Conservation (phyloP, 2,113 vertebrate species). For the Bungarus multicinctus region DNA sequence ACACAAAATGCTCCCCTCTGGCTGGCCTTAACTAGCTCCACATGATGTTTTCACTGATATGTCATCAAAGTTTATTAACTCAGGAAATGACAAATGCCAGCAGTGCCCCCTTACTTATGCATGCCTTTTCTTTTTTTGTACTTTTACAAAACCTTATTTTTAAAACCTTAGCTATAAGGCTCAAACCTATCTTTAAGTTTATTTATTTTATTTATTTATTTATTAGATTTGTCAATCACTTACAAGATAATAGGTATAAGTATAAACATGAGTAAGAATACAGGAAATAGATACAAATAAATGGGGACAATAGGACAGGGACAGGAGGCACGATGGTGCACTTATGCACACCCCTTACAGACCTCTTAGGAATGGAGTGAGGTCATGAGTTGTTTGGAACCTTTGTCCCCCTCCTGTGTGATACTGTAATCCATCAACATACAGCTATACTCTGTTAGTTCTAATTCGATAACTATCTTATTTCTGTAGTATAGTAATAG, state of each 20-base stretch:
- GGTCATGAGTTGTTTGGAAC: background rate
- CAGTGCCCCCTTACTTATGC: background rate
- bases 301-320: no score
- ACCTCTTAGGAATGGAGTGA: no score
- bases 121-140: background rate
- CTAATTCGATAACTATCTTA: background rate
- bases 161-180: background rate
- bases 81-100: slow-evolving; percentile 6
- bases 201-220: no score
- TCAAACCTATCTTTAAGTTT: background rate
- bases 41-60: slow-evolving; percentile 11
- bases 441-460: background rate
- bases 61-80: background rate
- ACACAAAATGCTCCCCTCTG: background rate
- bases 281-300: no score
- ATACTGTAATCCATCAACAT: background rate
- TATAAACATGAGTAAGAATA: no score
- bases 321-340: no score
- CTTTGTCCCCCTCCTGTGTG: background rate
- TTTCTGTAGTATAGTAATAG: background rate
- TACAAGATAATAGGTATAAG: no score
- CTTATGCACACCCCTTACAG: no score
- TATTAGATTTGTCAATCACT: no score
- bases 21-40: background rate
- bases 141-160: background rate